A percentile compares a stretch with the other conserved stretches of the same genome.
Conservation (phyloP, 2,797 vertebrate species). For the Cirrhinus molitorella region DNA sequence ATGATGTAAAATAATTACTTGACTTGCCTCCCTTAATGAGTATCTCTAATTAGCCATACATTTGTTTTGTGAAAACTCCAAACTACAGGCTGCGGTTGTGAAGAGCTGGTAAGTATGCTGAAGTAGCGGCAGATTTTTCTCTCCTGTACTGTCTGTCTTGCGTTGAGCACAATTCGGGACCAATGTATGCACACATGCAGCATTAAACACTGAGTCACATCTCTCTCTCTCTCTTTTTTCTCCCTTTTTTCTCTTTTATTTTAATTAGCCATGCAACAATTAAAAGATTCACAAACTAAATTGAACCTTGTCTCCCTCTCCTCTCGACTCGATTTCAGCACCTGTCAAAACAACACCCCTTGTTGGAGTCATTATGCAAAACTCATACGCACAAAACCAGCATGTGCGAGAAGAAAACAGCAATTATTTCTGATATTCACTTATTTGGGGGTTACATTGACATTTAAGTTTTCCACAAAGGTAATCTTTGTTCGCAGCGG, state of each 20-base stretch:
- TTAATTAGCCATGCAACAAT: constrained; percentile 99
- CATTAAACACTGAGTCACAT: constrained; percentile 92
- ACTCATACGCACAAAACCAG: constrained; percentile 94
- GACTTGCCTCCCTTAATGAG: constrained; percentile 98
- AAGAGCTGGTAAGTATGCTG: constrained; percentile 89
- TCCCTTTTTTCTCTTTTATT: constrained; percentile 77
- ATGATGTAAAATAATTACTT: constrained; percentile 98
- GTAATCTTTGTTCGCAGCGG: constrained; percentile 82
- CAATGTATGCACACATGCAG: constrained; percentile 91
- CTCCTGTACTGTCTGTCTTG: constrained; percentile 61
- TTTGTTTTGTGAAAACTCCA: constrained; percentile 96
- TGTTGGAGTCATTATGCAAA: constrained; percentile 98
- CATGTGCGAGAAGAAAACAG: constrained; percentile 93
- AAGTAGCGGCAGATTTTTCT: constrained; percentile 79
- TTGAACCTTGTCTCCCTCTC: constrained; percentile 98
- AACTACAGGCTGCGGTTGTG: constrained; percentile 92
- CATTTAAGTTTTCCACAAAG: constrained; percentile 88
- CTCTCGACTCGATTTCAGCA: constrained; percentile 98
- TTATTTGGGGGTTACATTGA: constrained; percentile 96
- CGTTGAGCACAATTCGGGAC: constrained; percentile 91
- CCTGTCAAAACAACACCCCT: constrained; percentile 98
- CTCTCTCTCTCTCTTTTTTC: constrained; percentile 78
- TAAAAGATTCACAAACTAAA: constrained; percentile 99
- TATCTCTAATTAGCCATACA: constrained; percentile 99
- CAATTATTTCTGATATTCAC: constrained; percentile 99